phyloP scores from a whole-genome alignment of 2,888 invertebrate genomes.

The Parthenolecanium corni region DNA sequence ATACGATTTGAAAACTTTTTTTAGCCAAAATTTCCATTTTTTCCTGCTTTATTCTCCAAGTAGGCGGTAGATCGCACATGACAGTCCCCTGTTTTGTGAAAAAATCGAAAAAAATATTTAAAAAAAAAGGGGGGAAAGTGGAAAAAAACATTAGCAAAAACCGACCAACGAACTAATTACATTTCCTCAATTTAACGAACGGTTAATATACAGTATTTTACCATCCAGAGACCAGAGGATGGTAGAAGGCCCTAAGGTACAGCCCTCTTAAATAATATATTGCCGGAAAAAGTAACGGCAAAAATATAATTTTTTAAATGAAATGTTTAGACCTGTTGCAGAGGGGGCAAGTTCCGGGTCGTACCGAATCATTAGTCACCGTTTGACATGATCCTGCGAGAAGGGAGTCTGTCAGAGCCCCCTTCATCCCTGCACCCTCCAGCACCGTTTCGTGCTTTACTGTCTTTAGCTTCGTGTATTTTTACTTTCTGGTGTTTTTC shows the following conservation, averaged over 20 bases:
- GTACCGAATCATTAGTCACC: constrained; percentile 25
- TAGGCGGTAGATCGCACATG: too few relatives aligned
- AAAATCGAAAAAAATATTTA: neutral
- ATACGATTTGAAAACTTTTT: too few relatives aligned
- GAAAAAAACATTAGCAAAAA: constrained; percentile 25
- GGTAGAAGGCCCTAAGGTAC: constrained; percentile 20
- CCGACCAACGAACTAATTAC: constrained; percentile 26
- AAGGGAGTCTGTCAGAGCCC: neutral
- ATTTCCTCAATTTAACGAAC: constrained; percentile 29
- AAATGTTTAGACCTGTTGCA: constrained; percentile 28
- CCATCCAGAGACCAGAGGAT: neutral
- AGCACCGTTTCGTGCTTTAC: too few relatives aligned
- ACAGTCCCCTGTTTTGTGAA: too few relatives aligned
- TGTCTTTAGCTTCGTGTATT: too few relatives aligned
- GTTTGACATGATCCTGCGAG: constrained; percentile 19
- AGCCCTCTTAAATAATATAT: constrained; percentile 25
- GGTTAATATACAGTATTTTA: constrained; percentile 14
- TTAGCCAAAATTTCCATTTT: too few relatives aligned
- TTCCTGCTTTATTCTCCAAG: too few relatives aligned
- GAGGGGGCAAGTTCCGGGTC: constrained; percentile 28
- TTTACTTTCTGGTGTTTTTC: too few relatives aligned
- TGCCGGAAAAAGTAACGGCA: constrained; percentile 28
- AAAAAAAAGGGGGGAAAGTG: neutral
- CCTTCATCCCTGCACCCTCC: neutral
- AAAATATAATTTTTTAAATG: constrained; percentile 27